Evolutionary conservation across 2,797 vertebrate species (phyloP).

Genomic region (Ibycter americanus): DNA sequence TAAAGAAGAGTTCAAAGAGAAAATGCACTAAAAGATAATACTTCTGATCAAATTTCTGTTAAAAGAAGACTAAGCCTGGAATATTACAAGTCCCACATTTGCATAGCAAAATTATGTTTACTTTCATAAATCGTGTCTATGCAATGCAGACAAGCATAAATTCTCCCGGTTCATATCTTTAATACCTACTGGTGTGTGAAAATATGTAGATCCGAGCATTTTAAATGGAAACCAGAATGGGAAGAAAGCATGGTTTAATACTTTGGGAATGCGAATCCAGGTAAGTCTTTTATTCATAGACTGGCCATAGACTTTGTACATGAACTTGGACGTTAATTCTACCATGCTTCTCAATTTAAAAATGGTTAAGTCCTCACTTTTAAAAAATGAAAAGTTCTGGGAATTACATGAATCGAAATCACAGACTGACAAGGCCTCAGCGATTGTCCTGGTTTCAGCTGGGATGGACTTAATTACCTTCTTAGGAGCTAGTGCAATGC

Average conservation of each 20-base stretch:
- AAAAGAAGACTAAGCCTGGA: not conserved
- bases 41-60: not conserved
- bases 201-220: not conserved
- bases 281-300: not conserved
- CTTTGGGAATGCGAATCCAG: not conserved
- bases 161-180: not conserved
- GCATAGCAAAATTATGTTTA: not conserved
- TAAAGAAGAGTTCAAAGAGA: not conserved
- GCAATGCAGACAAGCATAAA: not conserved
- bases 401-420: not conserved
- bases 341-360: not conserved
- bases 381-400: not conserved
- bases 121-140: not conserved
- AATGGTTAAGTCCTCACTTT: not conserved
- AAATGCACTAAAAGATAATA: not conserved
- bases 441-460: too few species aligned
- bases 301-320: not conserved
- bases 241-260: not conserved
- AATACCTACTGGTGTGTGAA: not conserved
- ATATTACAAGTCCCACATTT: not conserved
- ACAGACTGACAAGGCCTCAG: not conserved
- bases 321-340: not conserved
- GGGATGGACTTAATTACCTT: too few species aligned
- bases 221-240: not conserved
- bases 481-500: too few species aligned